Base-by-base conservation (phyloP, 2,888 invertebrate genomes). In the Oligia strigilis region DNA sequence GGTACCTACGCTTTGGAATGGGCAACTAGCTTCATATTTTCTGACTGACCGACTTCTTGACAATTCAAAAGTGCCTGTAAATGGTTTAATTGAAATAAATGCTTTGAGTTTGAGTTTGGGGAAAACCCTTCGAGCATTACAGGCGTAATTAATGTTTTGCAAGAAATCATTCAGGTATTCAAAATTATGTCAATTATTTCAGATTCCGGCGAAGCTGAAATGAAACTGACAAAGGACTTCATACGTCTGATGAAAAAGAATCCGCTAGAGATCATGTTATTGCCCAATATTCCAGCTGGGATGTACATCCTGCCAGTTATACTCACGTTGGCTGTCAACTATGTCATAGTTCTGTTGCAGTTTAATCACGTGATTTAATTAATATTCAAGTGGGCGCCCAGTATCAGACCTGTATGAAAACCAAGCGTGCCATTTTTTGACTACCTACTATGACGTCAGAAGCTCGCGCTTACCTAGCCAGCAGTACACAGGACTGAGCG, bases 221-320 rank as follows among this genome's bases (percentile, higher is more conserved):
- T 62, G 1, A 80, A 81, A 81, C 64, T 65, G 19, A 29, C 17
- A n/a, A 81, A 81, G 23, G 69, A 81, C 19, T 81, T 81, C 6
- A 75, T 81, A 46, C 82, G 81, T 17, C 23, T 81, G 55, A 49
- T 83, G 4, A 83, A 77, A 19, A 46, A 83, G 40, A 82, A 67
- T 43, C 83, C 81, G 0, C 9, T 82, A 4, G 29, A 76, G 19
- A 75, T 81, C 3, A 60, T 17, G 23, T 52, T 81, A 2, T 29
- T 82, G 14, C 5, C 76, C 8, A 82, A 75, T 0, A 43, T 82
- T 58, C 49, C 76, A n/a, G 76, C 67, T n/a, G 76, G 81, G 6
- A 69, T 75, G 49, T 82, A 66, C 19, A 65, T 82, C 14, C 29
- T 81, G 23, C 82, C 81, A 19, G 40, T 82, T 40, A 70, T 81